Base-by-base conservation (phyloP, 2,797 vertebrate genomes). In the Danio albolineatus region DNA sequence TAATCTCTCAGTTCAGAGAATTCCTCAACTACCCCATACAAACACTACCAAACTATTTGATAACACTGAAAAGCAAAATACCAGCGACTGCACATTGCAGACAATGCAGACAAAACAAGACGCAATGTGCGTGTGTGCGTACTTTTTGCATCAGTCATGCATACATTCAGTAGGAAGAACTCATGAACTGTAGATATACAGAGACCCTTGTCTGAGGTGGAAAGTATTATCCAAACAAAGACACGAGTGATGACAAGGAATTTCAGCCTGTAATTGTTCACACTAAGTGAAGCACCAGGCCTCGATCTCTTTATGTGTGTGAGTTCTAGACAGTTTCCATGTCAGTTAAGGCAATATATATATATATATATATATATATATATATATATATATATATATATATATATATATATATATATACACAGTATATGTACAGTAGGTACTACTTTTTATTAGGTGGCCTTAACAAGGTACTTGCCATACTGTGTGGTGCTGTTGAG, bases 61-160 rank as follows among this genome's bases (percentile, higher is more conserved):
- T 85, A 88, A 16, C 81, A 85, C 79, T 84, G 88, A 86, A 85
- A 75, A 70, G 53, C 21, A 12, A 75, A 73, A 80, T 78, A 86
- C 82, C 87, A 87, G 86, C 7, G 82, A 80, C 83, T 82, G 79
- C 74, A 3, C 53, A 19, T n/a, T n/a, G n/a, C n/a, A n/a, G n/a
- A n/a, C n/a, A 36, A 85, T 87, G 90, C 90, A 93, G 92, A 94
- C 91, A 94, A 92, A 93, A 93, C 92, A 94, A 89, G 74, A 62
- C 28, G 28, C 28, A 28, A 28, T 28, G 28, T 28, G 28, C 21
- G 16, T 9, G 10, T 67, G 73, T 62, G 61, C 66, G 69, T 28
- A 28, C 28, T 10, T 14, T 56, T 53, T 73, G 61, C 66, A 28
- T 84, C 90, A 90, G 76, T 87, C 89, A 89, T 90, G 87, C 81